phyloP scores from a whole-genome alignment of 2,888 invertebrate genomes.

The Emesis castigata region DNA sequence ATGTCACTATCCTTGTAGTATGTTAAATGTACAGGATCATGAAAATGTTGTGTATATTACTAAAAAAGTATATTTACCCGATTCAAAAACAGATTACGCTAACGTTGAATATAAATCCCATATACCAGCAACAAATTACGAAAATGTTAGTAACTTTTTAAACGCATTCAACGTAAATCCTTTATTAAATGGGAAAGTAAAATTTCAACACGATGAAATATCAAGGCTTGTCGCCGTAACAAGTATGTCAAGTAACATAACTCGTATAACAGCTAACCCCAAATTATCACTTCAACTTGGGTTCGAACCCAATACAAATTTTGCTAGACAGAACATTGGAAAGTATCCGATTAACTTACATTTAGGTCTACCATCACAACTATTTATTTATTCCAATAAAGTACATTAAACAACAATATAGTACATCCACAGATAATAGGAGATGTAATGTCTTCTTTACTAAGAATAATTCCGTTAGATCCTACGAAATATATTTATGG shows the following conservation, averaged over 20 bases:
- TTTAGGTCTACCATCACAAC: slow-evolving; percentile 55
- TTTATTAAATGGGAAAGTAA: background rate
- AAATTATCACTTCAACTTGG: slow-evolving; percentile 6
- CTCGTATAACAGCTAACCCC: background rate
- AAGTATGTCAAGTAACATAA: background rate
- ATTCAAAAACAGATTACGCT: slow-evolving; percentile 30
- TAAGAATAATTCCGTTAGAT: slow-evolving; percentile 63
- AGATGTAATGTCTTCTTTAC: slow-evolving; percentile 62
- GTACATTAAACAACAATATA: slow-evolving; percentile 37
- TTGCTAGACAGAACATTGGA: background rate
- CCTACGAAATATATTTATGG: slow-evolving; percentile 61
- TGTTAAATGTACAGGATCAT: slow-evolving; percentile 52
- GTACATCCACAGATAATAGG: slow-evolving; percentile 46
- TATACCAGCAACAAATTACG: slow-evolving; percentile 63
- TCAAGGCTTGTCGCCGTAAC: slow-evolving; percentile 13
- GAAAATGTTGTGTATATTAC: slow-evolving; percentile 41
- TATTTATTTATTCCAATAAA: slow-evolving; percentile 49
- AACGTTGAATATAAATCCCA: slow-evolving; percentile 50
- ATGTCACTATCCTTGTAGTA: background rate
- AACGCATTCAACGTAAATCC: slow-evolving; percentile 37
- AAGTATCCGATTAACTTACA: slow-evolving; percentile 38
- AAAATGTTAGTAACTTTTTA: slow-evolving; percentile 45
- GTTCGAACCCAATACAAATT: slow-evolving; percentile 12
- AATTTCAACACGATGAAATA: slow-evolving; percentile 19
- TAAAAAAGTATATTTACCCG: slow-evolving; percentile 37